phyloP scores from a whole-genome alignment of 2,113 vertebrate species.

The Oreochromis niloticus region DNA sequence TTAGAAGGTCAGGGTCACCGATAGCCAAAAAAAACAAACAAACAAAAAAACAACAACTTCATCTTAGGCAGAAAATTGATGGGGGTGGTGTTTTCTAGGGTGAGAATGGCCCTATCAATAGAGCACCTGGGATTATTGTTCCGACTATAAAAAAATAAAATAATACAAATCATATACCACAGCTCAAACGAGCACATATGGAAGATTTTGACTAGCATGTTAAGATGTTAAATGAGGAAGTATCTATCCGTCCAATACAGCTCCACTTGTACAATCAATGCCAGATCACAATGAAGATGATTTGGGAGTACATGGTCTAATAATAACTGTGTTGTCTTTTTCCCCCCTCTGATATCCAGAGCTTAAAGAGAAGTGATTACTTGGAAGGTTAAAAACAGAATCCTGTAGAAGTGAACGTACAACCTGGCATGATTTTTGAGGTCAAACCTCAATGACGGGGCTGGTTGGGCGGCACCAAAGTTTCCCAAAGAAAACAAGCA shows the following conservation, averaged over 20 bases:
- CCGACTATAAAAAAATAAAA: background rate
- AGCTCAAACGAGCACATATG: background rate
- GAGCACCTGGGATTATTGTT: background rate
- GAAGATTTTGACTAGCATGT: background rate
- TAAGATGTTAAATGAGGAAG: background rate
- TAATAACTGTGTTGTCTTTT: background rate
- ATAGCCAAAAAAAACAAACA: background rate
- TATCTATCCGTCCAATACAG: background rate
- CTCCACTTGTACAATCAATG: background rate
- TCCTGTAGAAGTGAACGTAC: background rate
- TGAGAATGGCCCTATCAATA: background rate
- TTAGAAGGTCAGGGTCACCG: background rate
- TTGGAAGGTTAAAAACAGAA: background rate
- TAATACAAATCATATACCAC: background rate
- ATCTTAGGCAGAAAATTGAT: background rate
- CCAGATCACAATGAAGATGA: background rate
- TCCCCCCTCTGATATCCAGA: background rate
- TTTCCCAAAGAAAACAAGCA: conserved; percentile 11
- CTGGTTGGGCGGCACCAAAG: background rate
- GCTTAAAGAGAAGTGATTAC: background rate
- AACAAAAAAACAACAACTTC: background rate
- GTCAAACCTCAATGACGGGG: background rate
- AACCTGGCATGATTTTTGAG: background rate
- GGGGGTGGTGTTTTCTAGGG: background rate
- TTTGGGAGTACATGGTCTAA: background rate